Base-by-base conservation (phyloP, 2,888 invertebrate genomes). In the Scaptomyza parva region DNA sequence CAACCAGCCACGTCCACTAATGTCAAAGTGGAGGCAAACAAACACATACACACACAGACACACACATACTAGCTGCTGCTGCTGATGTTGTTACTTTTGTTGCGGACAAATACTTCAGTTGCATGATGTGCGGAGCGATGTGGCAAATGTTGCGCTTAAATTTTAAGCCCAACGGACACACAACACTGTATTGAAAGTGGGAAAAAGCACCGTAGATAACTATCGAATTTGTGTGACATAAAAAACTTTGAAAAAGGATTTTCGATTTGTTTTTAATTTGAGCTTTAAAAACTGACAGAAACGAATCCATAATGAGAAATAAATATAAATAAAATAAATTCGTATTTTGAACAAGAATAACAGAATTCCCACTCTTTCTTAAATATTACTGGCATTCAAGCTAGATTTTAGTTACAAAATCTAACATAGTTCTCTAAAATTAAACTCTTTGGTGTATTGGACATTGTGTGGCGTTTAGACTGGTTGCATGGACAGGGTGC, bases 141-240 rank as follows among this genome's bases (percentile, higher is more conserved):
- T 54, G 62, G 59, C 66, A 58, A 76, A 68, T 73, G 73, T 68
- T 76, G 73, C 60, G 70, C 70, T 77, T 70, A 68, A 70, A 77
- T 76, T 73, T 70, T 57, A 50, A 57, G 68, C 45, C 37, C 63
- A 55, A 57, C 41, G 52, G 59, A 35, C 59, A 39, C 26, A 62
- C 48, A 17, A 37, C 8, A 3, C 22, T n/a, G 41, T 17, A 33
- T 22, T 48, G 60, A 18, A 12, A 40, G n/a, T 2, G 9, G 7
- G 12, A n/a, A n/a, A n/a, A n/a, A n/a, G 20, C 30, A 33, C 20
- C 1, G 9, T 48, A 6, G 12, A 1, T 33, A 11, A 12, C n/a
- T n/a, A 30, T 2, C 9, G 1, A 6, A n/a, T 33, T 33, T 33
- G n/a, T n/a, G 28, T 28, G 5, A n/a, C n/a, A n/a, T n/a, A n/a